Evolutionary conservation across 1,140 invertebrate species (phyloP).

Genomic region (Heliconius eleuchia): DNA sequence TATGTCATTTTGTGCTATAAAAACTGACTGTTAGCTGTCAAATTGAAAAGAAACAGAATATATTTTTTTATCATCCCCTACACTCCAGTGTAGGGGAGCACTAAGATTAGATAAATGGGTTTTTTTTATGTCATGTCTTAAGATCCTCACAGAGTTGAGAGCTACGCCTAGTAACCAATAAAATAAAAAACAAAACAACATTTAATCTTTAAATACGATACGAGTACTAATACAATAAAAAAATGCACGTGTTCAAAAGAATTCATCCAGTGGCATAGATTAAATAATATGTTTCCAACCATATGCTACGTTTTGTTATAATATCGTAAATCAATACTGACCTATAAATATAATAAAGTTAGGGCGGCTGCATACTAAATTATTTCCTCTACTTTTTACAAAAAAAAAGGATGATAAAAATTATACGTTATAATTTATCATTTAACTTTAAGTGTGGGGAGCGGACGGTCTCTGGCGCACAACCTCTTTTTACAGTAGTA

Average conservation of each 20-base stretch:
- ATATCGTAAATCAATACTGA: constrained; percentile 46
- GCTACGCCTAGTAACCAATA: no score
- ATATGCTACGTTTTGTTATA: constrained; percentile 45
- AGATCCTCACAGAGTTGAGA: no score
- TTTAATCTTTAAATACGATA: not conserved
- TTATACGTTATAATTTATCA: not conserved
- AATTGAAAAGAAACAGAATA: no score
- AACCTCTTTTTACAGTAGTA: no score
- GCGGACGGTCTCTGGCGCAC: no score
- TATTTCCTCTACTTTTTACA: not conserved
- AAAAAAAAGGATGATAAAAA: not conserved
- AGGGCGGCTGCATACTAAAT: constrained; percentile 20
- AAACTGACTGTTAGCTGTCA: no score
- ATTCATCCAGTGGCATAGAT: constrained; percentile 41
- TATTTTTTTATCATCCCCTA: no score
- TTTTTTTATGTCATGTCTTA: no score
- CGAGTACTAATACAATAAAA: not conserved
- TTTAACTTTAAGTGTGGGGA: not conserved
- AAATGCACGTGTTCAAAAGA: constrained; percentile 20
- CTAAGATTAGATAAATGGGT: no score
- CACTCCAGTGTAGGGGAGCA: no score
- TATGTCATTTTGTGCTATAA: no score
- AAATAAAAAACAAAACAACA: no score
- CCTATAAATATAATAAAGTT: constrained; percentile 39
- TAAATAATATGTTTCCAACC: constrained; percentile 42